Evolutionary conservation across 2,888 invertebrate genomes (phyloP), one percentile per base, ranked within the genome.

Genomic region (Watsonalla cultraria): DNA sequence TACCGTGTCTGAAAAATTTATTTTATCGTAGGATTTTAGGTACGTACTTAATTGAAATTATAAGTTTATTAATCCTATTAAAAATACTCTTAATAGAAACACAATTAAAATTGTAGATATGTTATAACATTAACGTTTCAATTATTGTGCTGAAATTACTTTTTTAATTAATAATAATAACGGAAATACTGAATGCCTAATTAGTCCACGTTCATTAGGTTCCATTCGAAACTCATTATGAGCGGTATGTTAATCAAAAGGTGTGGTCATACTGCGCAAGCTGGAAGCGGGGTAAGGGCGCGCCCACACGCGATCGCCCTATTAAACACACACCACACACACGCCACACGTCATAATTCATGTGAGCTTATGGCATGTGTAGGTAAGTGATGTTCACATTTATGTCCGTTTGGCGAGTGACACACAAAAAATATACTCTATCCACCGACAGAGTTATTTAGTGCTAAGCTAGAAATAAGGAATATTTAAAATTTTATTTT

Each of bases 301-400:
- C 74, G 83, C 67, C 82, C 74, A 75, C 89, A 87, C 86, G 90
- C 88, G 72, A 90, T 68, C 74, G 68, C 72, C 64, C 84, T 83
- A 89, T 90, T 88, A 88, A 72, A 68, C 67, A 42, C 42, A 42
- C 42, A 37, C 37, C 37, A 9, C 37, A 37, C 37, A 37, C 37
- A 37, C 37, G 37, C 65, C 68, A 70, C 70, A 67, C 73, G 75
- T 81, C 73, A 82, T 86, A 83, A 84, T 81, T 86, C 82, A 85
- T 75, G 73, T 69, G 66, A 65, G 75, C 78, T 82, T 82, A 80
- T 84, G 82, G 80, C 81, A 82, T 80, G 85, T 83, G 80, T 78
- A 80, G 75, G 76, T 78, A 80, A 75, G 76, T 80, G 81, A 80
- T 81, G 82, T 80, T 75, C 79, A 75, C 82, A 76, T 85, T 82